These are phyloP conservation scores for Drosophila pseudoobscura DNA, from an alignment of 1,140 invertebrate genomes.

Conservation along the genomic window DNA sequence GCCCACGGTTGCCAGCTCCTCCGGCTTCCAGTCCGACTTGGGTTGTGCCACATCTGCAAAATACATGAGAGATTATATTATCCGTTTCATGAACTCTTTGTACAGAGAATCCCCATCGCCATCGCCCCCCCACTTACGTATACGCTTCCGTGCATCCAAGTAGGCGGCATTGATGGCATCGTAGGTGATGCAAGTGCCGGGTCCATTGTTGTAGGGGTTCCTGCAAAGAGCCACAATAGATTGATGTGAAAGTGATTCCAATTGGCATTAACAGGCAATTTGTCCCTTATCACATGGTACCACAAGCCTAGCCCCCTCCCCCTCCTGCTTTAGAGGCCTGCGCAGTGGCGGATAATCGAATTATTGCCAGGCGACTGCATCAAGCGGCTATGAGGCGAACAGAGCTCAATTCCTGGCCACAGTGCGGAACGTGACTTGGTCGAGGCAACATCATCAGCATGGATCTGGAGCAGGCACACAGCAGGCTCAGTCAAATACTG, in stretches of 20 bases:
- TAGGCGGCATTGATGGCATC: conserved; percentile 95
- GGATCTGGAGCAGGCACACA: conserved; percentile 37
- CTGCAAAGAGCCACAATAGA: conserved; percentile 49
- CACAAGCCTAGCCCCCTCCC: conserved; percentile 24
- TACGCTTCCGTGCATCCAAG: conserved; percentile 92
- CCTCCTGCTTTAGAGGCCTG: conserved; percentile 28
- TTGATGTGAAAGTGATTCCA: conserved; percentile 40
- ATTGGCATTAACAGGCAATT: conserved; percentile 65
- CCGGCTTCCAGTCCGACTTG: conserved; percentile 89
- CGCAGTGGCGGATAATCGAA: conserved; percentile 69
- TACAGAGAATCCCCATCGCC: neutral
- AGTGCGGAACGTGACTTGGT: conserved; percentile 34
- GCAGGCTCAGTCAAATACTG: conserved; percentile 47
- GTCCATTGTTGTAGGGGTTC: conserved; percentile 84
- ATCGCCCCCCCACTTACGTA: conserved; percentile 86
- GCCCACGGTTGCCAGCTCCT: conserved; percentile 92
- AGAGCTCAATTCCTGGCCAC: conserved; percentile 9
- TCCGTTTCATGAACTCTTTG: neutral
- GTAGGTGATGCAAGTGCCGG: conserved; percentile 94
- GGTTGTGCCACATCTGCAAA: conserved; percentile 89
- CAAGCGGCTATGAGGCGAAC: conserved; percentile 10
- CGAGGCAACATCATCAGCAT: conserved; percentile 45
- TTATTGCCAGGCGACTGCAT: conserved; percentile 69
- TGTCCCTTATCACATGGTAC: conserved; percentile 66
- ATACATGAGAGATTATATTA: neutral